Evolutionary conservation across 2,888 invertebrate species (phyloP).

Genomic region (Serrognathus titanus): DNA sequence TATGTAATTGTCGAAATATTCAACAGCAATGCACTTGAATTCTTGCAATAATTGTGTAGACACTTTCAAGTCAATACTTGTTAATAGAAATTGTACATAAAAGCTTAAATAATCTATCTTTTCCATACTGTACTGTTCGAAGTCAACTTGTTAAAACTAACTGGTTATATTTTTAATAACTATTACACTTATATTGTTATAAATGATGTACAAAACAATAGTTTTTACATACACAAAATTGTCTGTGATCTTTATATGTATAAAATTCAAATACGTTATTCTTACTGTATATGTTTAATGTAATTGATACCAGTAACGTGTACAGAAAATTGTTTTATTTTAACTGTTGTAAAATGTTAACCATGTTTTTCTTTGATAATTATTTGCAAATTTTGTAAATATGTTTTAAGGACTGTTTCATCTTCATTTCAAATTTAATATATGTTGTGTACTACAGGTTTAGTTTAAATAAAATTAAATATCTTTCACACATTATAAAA

Average conservation of each 20-base stretch:
- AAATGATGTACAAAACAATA: slow-evolving; percentile 12
- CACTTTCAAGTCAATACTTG: too few relatives aligned
- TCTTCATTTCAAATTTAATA: too few relatives aligned
- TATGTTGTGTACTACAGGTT: too few relatives aligned
- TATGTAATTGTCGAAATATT: too few relatives aligned
- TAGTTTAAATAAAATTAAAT: too few relatives aligned
- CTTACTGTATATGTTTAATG: slow-evolving; percentile 11
- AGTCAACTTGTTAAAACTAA: neutral
- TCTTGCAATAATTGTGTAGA: neutral
- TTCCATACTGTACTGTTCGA: neutral
- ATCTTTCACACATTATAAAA: too few relatives aligned
- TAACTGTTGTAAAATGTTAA: too few relatives aligned
- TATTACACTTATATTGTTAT: neutral
- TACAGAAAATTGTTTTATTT: too few relatives aligned
- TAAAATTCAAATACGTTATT: slow-evolving; percentile 18
- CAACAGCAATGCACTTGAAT: neutral
- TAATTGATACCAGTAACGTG: neutral
- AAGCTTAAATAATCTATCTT: neutral
- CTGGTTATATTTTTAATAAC: neutral
- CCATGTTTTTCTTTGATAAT: too few relatives aligned
- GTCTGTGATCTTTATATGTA: slow-evolving; percentile 22
- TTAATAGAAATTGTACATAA: too few relatives aligned
- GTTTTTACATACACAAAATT: slow-evolving; percentile 22
- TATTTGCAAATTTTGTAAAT: too few relatives aligned
- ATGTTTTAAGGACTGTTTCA: too few relatives aligned